These are phyloP conservation scores for Rosalia funebris DNA, from an alignment of 2,888 invertebrate species.

Conservation along the genomic window DNA sequence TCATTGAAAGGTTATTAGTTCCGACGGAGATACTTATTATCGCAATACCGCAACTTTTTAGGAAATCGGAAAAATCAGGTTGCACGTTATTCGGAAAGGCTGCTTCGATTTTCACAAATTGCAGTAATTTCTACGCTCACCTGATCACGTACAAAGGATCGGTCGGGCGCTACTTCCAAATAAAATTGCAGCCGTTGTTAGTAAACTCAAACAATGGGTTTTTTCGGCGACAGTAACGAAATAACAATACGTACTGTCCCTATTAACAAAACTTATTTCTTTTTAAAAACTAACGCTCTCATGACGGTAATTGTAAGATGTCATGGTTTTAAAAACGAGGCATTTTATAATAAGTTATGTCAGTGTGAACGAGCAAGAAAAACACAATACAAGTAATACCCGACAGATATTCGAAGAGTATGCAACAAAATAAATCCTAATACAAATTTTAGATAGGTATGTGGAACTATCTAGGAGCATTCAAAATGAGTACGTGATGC, in stretches of 20 bases:
- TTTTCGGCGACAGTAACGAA: not conserved
- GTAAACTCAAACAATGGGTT: not conserved
- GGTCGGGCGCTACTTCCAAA: not conserved
- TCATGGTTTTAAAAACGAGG: no score
- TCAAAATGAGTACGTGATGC: slow-evolving; percentile 1
- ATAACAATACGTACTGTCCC: no score
- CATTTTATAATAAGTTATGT: no score
- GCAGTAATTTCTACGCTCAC: not conserved
- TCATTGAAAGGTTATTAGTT: not conserved
- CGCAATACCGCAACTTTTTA: not conserved
- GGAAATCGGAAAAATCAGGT: not conserved
- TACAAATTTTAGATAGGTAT: no score
- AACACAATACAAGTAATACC: no score
- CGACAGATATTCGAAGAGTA: no score
- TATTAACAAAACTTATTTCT: no score
- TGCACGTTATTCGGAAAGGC: not conserved
- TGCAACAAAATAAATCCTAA: no score
- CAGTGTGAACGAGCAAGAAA: no score
- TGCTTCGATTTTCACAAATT: not conserved
- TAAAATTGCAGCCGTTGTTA: not conserved
- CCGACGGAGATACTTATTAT: not conserved
- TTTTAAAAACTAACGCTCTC: no score
- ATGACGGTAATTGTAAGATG: no score
- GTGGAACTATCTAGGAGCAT: not conserved
- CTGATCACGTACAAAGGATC: not conserved